These are phyloP conservation scores for Stenoptilia bipunctidactyla DNA, from an alignment of 2,888 invertebrate genomes.

Conservation along the genomic window DNA sequence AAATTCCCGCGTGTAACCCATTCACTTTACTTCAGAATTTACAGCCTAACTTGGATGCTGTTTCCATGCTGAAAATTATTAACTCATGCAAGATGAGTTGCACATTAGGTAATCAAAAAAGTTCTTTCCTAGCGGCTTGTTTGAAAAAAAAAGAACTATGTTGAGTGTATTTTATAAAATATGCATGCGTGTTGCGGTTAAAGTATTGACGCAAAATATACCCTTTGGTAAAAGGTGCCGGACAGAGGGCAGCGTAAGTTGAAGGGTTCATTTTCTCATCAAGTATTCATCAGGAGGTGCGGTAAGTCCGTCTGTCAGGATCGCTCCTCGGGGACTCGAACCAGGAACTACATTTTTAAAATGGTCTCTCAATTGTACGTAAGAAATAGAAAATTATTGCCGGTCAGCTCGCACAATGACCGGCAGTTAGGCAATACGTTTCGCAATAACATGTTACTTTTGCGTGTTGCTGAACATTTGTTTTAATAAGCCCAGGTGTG, in stretches of 20 bases:
- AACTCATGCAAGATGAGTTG: slow-evolving; percentile 3
- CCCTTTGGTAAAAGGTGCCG: slow-evolving; percentile 8
- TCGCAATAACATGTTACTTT: not conserved
- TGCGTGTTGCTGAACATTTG: not conserved
- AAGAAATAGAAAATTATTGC: slow-evolving; percentile 17
- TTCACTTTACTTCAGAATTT: slow-evolving; percentile 53
- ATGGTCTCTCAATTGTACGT: slow-evolving; percentile 20
- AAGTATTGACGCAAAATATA: not conserved
- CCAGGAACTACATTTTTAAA: slow-evolving; percentile 45
- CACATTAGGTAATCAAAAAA: slow-evolving; percentile 1
- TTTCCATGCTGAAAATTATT: slow-evolving; percentile 27
- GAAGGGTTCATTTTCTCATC: slow-evolving; percentile 51
- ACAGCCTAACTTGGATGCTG: slow-evolving; percentile 46
- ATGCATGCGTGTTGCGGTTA: not conserved
- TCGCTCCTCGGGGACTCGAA: slow-evolving; percentile 25
- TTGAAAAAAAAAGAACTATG: not conserved
- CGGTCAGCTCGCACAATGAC: not conserved
- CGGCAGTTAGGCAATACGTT: no score
- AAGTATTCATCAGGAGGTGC: slow-evolving; percentile 48
- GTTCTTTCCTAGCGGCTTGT: not conserved
- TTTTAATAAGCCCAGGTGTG: slow-evolving; percentile 1
- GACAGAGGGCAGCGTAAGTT: slow-evolving; percentile 31
- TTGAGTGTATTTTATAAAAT: no score
- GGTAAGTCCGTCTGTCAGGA: slow-evolving; percentile 37
- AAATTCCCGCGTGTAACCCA: slow-evolving; percentile 49